These are phyloP conservation scores for Heteronetta atricapilla DNA, from an alignment of 2,113 vertebrate species.

Conservation along the genomic window DNA sequence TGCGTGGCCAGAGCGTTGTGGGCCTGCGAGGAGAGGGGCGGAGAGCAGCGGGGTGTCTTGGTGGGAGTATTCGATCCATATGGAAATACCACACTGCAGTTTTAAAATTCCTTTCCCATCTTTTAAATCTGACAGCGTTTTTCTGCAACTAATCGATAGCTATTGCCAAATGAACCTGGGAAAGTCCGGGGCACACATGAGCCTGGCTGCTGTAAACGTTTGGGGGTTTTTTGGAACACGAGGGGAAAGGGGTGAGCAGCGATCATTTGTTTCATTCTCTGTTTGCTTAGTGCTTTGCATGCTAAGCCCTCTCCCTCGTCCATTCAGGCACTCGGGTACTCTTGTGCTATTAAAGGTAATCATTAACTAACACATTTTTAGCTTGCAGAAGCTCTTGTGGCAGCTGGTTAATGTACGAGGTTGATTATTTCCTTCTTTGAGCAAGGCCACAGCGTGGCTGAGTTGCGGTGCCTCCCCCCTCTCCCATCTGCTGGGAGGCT, in stretches of 20 bases:
- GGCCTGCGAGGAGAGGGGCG: neutral
- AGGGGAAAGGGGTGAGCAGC: neutral
- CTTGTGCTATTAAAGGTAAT: neutral
- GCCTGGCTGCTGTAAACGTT: neutral
- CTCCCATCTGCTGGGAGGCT: neutral
- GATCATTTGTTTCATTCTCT: neutral
- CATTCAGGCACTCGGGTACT: neutral
- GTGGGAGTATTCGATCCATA: neutral
- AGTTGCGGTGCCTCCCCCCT: neutral
- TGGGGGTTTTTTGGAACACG: neutral
- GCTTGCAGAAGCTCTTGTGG: neutral
- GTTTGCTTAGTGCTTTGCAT: neutral
- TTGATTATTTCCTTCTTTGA: slow-evolving; percentile 20
- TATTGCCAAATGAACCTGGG: neutral
- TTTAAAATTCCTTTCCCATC: slow-evolving; percentile 30
- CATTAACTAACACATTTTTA: neutral
- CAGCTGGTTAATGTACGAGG: slow-evolving; percentile 30
- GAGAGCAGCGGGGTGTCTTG: neutral
- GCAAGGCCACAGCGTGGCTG: neutral
- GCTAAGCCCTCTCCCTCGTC: neutral
- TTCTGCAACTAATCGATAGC: neutral
- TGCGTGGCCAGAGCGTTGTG: neutral
- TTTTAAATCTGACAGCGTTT: neutral
- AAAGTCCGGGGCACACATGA: neutral
- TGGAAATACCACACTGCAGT: slow-evolving; percentile 28